Evolutionary conservation across 2,113 vertebrate genomes (phyloP).

Genomic region (Dryoscopus gambensis): DNA sequence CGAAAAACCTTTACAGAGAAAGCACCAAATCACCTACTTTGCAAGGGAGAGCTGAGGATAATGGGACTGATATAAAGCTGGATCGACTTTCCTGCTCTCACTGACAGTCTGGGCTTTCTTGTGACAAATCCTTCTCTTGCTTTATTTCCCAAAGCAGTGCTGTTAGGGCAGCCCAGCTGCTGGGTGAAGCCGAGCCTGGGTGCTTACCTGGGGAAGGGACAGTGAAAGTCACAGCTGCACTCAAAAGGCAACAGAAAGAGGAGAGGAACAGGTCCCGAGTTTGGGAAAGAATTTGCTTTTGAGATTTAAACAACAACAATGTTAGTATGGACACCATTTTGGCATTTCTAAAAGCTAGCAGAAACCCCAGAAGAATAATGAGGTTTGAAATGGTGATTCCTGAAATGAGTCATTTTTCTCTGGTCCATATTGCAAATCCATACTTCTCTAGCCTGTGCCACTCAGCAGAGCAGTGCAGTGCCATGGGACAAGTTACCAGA

Average conservation of each 20-base stretch:
- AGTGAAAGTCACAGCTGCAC: not conserved
- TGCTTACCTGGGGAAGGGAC: not conserved
- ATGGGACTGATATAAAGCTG: not conserved
- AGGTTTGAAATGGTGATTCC: not conserved
- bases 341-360: not conserved
- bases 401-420: not conserved
- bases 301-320: not conserved
- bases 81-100: not conserved
- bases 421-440: not conserved
- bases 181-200: not conserved
- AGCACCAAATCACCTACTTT: not conserved
- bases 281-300: not conserved
- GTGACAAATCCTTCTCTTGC: not conserved
- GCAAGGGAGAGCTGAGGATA: not conserved
- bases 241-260: not conserved
- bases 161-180: not conserved
- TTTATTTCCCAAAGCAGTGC: not conserved
- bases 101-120: not conserved
- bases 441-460: not conserved
- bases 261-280: not conserved
- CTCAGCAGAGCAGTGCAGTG: not conserved
- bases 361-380: not conserved
- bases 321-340: not conserved
- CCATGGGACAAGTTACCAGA: not conserved
- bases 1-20: not conserved